A percentile compares a stretch with the other conserved stretches of the same genome.
phyloP scores from a whole-genome alignment of 2,797 vertebrate genomes.

The Aythya fuligula region DNA sequence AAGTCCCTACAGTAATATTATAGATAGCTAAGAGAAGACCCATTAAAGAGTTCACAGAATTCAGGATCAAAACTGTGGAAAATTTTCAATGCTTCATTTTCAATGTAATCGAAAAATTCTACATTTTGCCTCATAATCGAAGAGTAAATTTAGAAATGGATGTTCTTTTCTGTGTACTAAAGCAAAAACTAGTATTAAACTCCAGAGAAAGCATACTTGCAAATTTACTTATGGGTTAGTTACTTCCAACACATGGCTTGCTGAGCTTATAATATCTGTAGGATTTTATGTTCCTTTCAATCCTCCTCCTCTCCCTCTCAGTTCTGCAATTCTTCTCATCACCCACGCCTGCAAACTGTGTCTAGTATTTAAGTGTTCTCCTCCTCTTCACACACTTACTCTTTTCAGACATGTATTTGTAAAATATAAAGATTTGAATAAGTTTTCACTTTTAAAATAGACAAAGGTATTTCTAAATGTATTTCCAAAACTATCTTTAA shows the following conservation, averaged over 20 bases:
- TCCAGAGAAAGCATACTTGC: background rate
- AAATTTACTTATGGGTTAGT: slow-evolving; percentile 27
- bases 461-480: slow-evolving; percentile 17
- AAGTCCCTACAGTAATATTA: background rate
- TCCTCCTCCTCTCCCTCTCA: slow-evolving; percentile 43
- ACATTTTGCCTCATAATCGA: background rate
- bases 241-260: slow-evolving; percentile 41
- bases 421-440: slow-evolving; percentile 41
- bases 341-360: slow-evolving; percentile 62
- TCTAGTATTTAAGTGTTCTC: slow-evolving; percentile 50
- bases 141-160: background rate
- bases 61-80: background rate
- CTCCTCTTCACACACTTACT: slow-evolving; percentile 39
- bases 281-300: slow-evolving; percentile 59
- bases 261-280: slow-evolving; percentile 32
- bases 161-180: background rate
- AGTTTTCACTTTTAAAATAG: slow-evolving; percentile 44
- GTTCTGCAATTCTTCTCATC: slow-evolving; percentile 45
- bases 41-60: background rate
- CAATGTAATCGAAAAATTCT: background rate
- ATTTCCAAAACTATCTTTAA: background rate
- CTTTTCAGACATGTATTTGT: slow-evolving; percentile 52
- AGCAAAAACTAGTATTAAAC: background rate
- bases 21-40: background rate
- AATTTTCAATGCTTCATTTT: background rate